Conservation (phyloP, 2,888 invertebrate species). For the Hyles lineata region DNA sequence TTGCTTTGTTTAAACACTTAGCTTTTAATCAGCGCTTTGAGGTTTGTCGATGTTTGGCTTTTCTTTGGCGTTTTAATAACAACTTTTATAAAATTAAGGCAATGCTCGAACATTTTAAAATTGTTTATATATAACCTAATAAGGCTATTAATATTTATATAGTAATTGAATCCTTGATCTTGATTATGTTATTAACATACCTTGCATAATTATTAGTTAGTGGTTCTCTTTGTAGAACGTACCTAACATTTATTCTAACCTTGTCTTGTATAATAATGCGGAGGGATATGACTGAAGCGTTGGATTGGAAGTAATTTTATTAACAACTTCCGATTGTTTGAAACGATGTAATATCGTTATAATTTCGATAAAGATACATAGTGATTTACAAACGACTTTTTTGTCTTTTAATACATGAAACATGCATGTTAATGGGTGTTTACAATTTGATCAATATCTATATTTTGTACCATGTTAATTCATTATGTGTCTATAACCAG, state of each 20-base stretch:
- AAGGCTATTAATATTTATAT: neutral
- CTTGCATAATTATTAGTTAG: neutral
- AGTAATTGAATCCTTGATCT: neutral
- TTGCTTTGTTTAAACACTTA: neutral
- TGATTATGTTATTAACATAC: neutral
- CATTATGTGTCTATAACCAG: too few species aligned
- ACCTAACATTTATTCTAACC: neutral
- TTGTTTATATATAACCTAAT: neutral
- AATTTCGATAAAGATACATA: neutral
- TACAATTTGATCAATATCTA: too few species aligned
- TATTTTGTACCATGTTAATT: too few species aligned
- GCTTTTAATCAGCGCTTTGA: neutral
- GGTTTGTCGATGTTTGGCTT: neutral
- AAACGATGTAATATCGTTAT: neutral
- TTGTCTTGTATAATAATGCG: neutral
- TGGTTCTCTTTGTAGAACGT: neutral
- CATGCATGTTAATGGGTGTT: too few species aligned
- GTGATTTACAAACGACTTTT: too few species aligned
- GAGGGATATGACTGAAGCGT: slow-evolving; percentile 1
- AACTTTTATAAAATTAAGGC: neutral
- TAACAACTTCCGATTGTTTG: slow-evolving; percentile 1
- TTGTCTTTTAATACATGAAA: too few species aligned
- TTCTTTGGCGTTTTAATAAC: neutral
- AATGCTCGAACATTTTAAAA: neutral
- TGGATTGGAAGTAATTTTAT: neutral